Evolutionary conservation across 2,797 vertebrate genomes (phyloP).

Genomic region (Poecilia picta): DNA sequence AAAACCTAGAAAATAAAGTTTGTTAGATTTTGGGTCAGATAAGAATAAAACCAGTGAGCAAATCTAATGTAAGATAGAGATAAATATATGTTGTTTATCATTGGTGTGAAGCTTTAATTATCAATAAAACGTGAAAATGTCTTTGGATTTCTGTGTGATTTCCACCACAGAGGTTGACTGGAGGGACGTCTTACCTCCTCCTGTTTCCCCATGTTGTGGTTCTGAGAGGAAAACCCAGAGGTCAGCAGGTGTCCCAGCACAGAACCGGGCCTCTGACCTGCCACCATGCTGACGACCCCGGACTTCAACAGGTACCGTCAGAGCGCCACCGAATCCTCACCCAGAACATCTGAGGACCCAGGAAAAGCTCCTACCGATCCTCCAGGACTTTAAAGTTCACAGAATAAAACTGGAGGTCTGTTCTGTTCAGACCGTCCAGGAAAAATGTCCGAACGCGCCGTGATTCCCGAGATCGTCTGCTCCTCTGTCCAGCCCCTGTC

Average conservation of each 20-base stretch:
- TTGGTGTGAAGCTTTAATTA: neutral
- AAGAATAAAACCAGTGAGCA: neutral
- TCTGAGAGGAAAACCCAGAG: constrained; percentile 21
- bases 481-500: neutral
- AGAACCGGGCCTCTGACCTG: constrained; percentile 31
- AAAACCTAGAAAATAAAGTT: neutral
- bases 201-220: constrained; percentile 44
- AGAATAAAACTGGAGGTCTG: neutral
- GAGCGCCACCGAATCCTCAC: neutral
- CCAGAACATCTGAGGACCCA: neutral
- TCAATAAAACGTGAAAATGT: neutral
- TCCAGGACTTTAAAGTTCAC: neutral
- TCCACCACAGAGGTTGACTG: neutral
- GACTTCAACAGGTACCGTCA: constrained; percentile 1
- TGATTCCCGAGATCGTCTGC: constrained; percentile 7
- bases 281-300: constrained; percentile 51
- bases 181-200: constrained; percentile 57
- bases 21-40: neutral
- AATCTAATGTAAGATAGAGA: neutral
- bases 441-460: neutral
- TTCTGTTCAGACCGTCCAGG: neutral
- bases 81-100: neutral
- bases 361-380: neutral
- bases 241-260: constrained; percentile 43
- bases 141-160: neutral